Conservation (phyloP, 2,113 vertebrate genomes). For the Aegotheles bennettii region DNA sequence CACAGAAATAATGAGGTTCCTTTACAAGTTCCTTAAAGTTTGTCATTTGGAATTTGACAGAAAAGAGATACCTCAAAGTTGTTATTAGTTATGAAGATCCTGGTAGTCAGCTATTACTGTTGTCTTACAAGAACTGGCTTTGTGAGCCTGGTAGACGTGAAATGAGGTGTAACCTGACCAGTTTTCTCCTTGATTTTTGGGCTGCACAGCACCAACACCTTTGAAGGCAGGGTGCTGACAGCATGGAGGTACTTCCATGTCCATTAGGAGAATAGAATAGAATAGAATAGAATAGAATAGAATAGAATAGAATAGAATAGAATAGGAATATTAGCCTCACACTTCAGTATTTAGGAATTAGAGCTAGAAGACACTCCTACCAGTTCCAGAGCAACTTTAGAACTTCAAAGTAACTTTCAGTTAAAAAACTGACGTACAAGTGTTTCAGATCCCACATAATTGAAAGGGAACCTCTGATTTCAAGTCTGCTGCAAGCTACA, state of each 20-base stretch:
- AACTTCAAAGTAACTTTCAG: neutral
- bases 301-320: too few species aligned
- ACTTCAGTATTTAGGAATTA: neutral
- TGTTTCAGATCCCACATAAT: neutral
- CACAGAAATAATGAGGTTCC: neutral
- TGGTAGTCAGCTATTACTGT: neutral
- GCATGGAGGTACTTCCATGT: neutral
- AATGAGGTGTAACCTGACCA: neutral
- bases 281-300: too few species aligned
- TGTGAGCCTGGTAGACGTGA: neutral
- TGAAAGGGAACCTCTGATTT: neutral
- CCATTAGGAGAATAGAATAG: neutral
- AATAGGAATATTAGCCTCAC: neutral
- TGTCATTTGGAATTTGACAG: neutral
- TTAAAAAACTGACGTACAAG: neutral
- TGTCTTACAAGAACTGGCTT: neutral
- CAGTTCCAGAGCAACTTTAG: neutral
- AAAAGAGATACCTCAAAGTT: neutral
- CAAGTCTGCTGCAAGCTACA: neutral
- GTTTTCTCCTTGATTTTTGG: neutral
- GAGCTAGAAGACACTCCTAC: neutral
- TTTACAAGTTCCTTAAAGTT: neutral
- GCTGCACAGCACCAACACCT: neutral
- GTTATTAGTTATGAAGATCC: neutral
- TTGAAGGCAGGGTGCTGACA: neutral